These are phyloP conservation scores for Selene dorsalis DNA, from an alignment of 2,797 vertebrate species.

Conservation along the genomic window DNA sequence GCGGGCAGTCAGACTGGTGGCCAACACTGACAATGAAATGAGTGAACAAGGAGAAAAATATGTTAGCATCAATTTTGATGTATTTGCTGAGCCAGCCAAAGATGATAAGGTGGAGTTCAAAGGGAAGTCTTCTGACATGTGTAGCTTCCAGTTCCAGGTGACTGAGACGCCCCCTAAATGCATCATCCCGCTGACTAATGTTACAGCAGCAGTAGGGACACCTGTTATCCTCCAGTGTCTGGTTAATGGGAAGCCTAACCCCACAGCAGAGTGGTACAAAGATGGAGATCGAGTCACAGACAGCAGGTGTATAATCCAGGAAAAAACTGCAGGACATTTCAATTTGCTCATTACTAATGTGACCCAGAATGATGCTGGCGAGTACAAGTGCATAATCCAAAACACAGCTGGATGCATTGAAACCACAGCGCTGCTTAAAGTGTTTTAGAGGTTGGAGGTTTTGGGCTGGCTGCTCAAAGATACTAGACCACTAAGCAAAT, in stretches of 20 bases:
- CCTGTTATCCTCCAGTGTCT: constrained; percentile 93
- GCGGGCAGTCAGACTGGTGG: constrained; percentile 85
- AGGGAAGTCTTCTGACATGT: constrained; percentile 88
- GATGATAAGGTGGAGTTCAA: constrained; percentile 90
- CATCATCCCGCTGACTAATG: constrained; percentile 88
- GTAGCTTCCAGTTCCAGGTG: constrained; percentile 94
- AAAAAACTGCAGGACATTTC: constrained; percentile 89
- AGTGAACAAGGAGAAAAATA: constrained; percentile 86
- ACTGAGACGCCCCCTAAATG: constrained; percentile 91
- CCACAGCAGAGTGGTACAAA: constrained; percentile 90
- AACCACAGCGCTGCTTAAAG: constrained; percentile 87
- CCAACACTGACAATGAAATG: constrained; percentile 83
- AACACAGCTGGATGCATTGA: constrained; percentile 89
- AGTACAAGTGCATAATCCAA: constrained; percentile 92
- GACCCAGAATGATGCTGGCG: constrained; percentile 87
- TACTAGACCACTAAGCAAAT: not conserved
- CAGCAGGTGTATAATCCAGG: constrained; percentile 87
- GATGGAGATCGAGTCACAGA: constrained; percentile 87
- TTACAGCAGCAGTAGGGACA: constrained; percentile 87
- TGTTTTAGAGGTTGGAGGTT: constrained; percentile 78
- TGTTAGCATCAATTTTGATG: constrained; percentile 88
- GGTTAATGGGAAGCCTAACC: constrained; percentile 89
- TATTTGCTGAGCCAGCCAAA: constrained; percentile 88
- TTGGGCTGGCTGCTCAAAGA: constrained; percentile 24
- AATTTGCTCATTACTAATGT: constrained; percentile 92